Evolutionary conservation across 2,888 invertebrate genomes (phyloP), one percentile per base, ranked within the genome.

Genomic region (Eristalis intricaria): DNA sequence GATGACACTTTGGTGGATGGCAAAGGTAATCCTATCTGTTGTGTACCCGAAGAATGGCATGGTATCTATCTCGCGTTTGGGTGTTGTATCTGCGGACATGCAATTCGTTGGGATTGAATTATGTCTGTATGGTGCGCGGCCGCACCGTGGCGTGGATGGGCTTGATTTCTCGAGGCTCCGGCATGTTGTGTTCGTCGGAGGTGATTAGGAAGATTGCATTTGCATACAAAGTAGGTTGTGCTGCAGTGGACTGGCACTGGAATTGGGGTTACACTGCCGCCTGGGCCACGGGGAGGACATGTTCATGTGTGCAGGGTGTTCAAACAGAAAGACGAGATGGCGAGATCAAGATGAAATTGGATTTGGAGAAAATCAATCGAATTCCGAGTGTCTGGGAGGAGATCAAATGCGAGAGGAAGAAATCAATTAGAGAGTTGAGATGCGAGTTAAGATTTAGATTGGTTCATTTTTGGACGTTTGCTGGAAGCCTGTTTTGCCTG

Each of bases 71-170:
- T 79, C 79, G 79, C 79, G 87, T 61, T 79, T 76, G 80, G 87
- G 84, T 83, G 79, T 84, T 83, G 84, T 87, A 80, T 84, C 80
- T 76, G 84, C 76, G 84, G 87, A 87, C 87, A 87, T 87, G 87
- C 87, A 87, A 87, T 87, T 87, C 87, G 87, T 84, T 84, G 87
- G 50, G 80, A 87, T 87, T 87, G 87, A 87, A 80, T 87, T 87
- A 87, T 87, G 87, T 76, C 79, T 76, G 69, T 68, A 32, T 61
- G 65, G 80, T 70, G 79, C 29, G 26, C 26, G n/a, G 32, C 4
- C 32, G 5, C 5, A 5, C 32, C 13, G 70, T 43, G 50, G 70
- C 71, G 82, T 78, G 76, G 56, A 71, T 81, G n/a, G n/a, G 76
- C 66, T 75, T 23, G 13, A 23, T 66, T 43, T 66, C 15, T 5